A percentile compares a stretch with the other conserved stretches of the same genome.
Evolutionary conservation across 2,113 vertebrate genomes (phyloP).

Genomic region (Phasianus colchicus): DNA sequence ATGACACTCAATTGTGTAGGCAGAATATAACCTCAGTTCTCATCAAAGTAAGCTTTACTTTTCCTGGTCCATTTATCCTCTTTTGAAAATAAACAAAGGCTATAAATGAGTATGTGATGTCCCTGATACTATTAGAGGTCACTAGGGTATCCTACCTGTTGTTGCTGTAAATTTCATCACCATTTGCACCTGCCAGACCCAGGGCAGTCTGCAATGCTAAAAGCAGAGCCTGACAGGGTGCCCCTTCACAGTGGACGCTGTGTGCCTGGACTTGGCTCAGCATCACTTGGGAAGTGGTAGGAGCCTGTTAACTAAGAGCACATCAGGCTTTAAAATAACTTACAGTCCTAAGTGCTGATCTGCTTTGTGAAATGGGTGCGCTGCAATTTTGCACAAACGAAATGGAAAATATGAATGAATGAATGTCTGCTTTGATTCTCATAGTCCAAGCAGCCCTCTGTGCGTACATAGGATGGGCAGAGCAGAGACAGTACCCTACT

Average conservation of each 20-base stretch:
- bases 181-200: rapidly evolving
- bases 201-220: rapidly evolving
- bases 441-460: too few relatives aligned
- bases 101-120: background rate
- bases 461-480: rapidly evolving
- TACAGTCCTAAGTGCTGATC: rapidly evolving
- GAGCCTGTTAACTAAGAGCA: background rate
- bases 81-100: background rate
- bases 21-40: background rate
- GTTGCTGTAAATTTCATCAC: background rate
- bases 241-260: background rate
- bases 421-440: background rate
- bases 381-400: background rate
- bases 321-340: background rate
- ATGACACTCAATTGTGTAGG: background rate
- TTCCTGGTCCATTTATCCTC: background rate
- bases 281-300: rapidly evolving
- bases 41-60: background rate
- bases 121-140: background rate
- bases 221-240: background rate
- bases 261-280: background rate
- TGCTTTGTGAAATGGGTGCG: background rate
- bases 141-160: rapidly evolving
- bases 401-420: rapidly evolving
- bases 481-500: background rate